Evolutionary conservation across 2,888 invertebrate species (phyloP).

Genomic region (Lysandra bellargus): DNA sequence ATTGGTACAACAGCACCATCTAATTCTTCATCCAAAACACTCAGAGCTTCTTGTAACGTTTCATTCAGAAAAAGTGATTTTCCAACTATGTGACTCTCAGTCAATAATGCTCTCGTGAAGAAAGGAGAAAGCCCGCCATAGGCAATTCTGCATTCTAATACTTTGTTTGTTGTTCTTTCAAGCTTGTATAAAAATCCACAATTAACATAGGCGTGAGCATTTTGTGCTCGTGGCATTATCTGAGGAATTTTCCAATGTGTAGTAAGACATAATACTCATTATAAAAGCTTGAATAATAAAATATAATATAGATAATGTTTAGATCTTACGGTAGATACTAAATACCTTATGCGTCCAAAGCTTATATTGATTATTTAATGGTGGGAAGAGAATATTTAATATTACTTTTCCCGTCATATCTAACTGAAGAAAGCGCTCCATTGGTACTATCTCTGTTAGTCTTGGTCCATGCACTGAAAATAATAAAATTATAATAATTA

Average conservation of each 20-base stretch:
- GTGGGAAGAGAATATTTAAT: slow-evolving; percentile 46
- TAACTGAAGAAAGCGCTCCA: slow-evolving; percentile 37
- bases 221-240: slow-evolving; percentile 87
- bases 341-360: slow-evolving; percentile 44
- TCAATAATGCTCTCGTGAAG: slow-evolving; percentile 69
- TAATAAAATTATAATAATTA: neutral
- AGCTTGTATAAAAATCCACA: slow-evolving; percentile 85
- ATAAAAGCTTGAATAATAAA: too few species aligned
- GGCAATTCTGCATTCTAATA: slow-evolving; percentile 77
- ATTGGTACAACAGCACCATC: slow-evolving; percentile 51
- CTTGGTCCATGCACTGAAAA: slow-evolving; percentile 38
- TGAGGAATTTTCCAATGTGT: slow-evolving; percentile 49
- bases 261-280: neutral
- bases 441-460: slow-evolving; percentile 31
- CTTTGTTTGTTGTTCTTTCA: slow-evolving; percentile 48
- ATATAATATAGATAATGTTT: too few species aligned
- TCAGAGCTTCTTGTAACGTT: slow-evolving; percentile 59
- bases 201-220: slow-evolving; percentile 88
- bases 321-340: too few species aligned
- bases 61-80: slow-evolving; percentile 61
- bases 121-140: slow-evolving; percentile 78
- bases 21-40: slow-evolving; percentile 52
- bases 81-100: slow-evolving; percentile 72
- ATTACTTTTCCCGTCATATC: slow-evolving; percentile 59
- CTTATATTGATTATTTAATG: slow-evolving; percentile 39